Conservation (phyloP, 2,888 invertebrate genomes). For the Lagria hirta region DNA sequence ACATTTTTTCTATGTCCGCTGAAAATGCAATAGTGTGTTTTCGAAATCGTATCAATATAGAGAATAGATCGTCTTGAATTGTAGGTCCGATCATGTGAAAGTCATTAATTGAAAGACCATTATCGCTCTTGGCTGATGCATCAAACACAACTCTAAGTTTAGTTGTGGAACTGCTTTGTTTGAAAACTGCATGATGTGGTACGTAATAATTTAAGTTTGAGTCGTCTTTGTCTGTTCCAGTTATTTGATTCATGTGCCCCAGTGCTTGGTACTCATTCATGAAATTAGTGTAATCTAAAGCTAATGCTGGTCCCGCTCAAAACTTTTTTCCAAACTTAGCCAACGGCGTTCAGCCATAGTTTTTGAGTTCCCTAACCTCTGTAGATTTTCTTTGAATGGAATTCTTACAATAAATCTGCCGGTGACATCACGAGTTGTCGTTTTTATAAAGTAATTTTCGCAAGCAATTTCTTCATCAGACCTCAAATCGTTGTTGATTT, state of each 20-base stretch:
- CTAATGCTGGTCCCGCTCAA: slow-evolving; percentile 10
- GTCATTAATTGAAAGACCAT: slow-evolving; percentile 22
- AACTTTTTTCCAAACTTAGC: slow-evolving; percentile 18
- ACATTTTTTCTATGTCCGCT: slow-evolving; percentile 24
- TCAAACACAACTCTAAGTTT: slow-evolving; percentile 29
- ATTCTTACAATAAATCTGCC: slow-evolving; percentile 23
- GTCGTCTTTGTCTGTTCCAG: background rate
- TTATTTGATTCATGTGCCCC: slow-evolving; percentile 22
- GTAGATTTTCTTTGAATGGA: slow-evolving; percentile 20
- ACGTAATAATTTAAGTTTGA: slow-evolving; percentile 21
- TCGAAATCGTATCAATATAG: slow-evolving; percentile 34
- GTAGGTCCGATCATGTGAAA: slow-evolving; percentile 25
- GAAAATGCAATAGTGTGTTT: slow-evolving; percentile 28
- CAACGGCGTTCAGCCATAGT: slow-evolving; percentile 23
- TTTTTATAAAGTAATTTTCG: slow-evolving; percentile 15
- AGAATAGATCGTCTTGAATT: slow-evolving; percentile 30
- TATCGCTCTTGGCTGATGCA: slow-evolving; percentile 26
- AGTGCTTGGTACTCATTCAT: slow-evolving; percentile 24
- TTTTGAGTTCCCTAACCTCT: slow-evolving; percentile 17
- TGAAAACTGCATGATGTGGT: slow-evolving; percentile 30
- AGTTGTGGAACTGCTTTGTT: slow-evolving; percentile 15
- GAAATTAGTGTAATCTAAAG: slow-evolving; percentile 18
- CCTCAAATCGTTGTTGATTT: slow-evolving; percentile 1
- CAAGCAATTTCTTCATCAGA: slow-evolving; percentile 19
- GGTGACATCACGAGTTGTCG: slow-evolving; percentile 3